Conservation (phyloP, 2,888 invertebrate species). For the Tinea pellionella region DNA sequence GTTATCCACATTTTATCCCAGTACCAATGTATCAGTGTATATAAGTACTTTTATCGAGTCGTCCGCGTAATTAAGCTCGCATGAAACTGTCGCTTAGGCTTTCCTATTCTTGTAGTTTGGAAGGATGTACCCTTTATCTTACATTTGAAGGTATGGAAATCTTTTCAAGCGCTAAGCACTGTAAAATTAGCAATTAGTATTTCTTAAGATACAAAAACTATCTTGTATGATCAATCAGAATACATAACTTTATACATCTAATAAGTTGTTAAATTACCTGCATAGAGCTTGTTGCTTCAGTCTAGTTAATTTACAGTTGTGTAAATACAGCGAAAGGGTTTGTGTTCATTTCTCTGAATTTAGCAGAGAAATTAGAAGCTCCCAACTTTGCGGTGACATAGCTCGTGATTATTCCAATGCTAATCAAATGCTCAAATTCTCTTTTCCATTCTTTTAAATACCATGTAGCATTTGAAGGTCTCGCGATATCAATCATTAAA, state of each 20-base stretch:
- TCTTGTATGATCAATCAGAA: too few relatives aligned
- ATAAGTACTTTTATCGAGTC: not conserved
- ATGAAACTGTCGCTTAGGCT: not conserved
- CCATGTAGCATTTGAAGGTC: too few relatives aligned
- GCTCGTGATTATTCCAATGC: not conserved
- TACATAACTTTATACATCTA: too few relatives aligned
- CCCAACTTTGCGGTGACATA: slow-evolving; percentile 21
- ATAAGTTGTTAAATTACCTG: too few relatives aligned
- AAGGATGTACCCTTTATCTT: not conserved
- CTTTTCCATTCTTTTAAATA: too few relatives aligned
- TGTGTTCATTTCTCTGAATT: slow-evolving; percentile 57
- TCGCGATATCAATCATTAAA: too few relatives aligned
- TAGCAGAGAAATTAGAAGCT: slow-evolving; percentile 64
- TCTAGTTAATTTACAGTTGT: not conserved
- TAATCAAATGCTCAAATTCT: too few relatives aligned
- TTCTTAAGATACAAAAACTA: too few relatives aligned
- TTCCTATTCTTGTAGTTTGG: not conserved
- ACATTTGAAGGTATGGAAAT: not conserved
- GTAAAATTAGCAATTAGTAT: too few relatives aligned
- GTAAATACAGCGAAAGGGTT: slow-evolving; percentile 26
- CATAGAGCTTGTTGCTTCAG: not conserved
- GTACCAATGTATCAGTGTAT: not conserved
- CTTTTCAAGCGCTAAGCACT: not conserved
- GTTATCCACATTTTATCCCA: not conserved
- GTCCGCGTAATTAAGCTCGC: not conserved